phyloP scores from a whole-genome alignment of 2,797 vertebrate species.

The Propithecus perrieri region DNA sequence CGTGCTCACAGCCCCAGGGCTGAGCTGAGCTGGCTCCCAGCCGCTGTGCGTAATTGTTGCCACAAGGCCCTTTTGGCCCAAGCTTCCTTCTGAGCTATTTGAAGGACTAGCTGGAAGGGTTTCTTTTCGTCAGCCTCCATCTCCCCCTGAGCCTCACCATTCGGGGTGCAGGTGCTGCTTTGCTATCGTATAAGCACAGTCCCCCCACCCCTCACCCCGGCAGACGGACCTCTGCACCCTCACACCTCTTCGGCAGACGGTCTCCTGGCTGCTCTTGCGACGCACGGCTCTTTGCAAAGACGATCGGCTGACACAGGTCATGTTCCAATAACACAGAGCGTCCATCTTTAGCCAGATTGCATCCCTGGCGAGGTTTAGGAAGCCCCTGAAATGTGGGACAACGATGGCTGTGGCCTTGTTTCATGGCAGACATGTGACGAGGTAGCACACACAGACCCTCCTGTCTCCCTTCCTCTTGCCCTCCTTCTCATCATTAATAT shows the following conservation, averaged over 20 bases:
- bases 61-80: not conserved
- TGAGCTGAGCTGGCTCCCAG: fast-evolving
- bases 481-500: no score
- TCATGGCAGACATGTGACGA: fast-evolving
- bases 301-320: fast-evolving
- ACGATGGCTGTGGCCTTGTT: not conserved
- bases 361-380: not conserved
- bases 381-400: fast-evolving
- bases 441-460: fast-evolving
- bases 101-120: not conserved
- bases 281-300: not conserved
- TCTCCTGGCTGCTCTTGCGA: not conserved
- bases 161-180: not conserved
- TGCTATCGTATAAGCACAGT: not conserved
- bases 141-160: not conserved
- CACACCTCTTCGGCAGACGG: not conserved
- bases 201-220: no score
- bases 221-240: not conserved
- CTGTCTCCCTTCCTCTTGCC: fast-evolving
- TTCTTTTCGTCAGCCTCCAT: not conserved
- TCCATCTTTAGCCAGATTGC: not conserved
- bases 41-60: not conserved
- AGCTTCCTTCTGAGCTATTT: not conserved
- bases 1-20: not conserved
- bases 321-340: not conserved